Conservation (phyloP, 2,888 invertebrate species). For the Cryptophagus acutangulus region DNA sequence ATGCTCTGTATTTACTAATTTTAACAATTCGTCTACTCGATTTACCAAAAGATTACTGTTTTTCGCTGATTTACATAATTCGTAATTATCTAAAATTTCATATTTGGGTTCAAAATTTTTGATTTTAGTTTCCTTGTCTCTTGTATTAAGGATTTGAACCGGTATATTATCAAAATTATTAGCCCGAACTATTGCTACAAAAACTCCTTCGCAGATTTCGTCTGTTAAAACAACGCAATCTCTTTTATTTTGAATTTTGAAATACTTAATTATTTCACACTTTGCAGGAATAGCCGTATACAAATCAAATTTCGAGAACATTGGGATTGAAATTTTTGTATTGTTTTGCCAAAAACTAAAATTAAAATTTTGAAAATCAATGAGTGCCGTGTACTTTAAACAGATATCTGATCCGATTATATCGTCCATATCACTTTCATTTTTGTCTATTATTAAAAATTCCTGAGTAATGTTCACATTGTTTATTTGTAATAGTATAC, state of each 20-base stretch:
- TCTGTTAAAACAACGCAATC: slow-evolving; percentile 14
- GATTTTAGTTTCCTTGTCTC: slow-evolving; percentile 12
- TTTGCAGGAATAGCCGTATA: slow-evolving; percentile 13
- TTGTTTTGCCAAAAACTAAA: slow-evolving; percentile 10
- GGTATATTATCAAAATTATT: slow-evolving; percentile 10
- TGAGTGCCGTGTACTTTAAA: not conserved
- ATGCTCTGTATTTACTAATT: slow-evolving; percentile 15
- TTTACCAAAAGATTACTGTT: slow-evolving; percentile 10
- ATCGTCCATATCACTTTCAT: slow-evolving; percentile 11
- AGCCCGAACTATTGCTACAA: not conserved
- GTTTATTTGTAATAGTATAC: slow-evolving; percentile 12
- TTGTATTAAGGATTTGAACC: slow-evolving; percentile 15
- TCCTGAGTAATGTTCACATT: slow-evolving; percentile 10
- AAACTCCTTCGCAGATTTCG: not conserved
- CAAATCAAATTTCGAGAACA: slow-evolving; percentile 11
- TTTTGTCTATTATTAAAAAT: slow-evolving; percentile 12
- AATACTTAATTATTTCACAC: slow-evolving; percentile 19
- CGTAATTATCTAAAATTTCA: slow-evolving; percentile 3
- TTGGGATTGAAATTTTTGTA: slow-evolving; percentile 5
- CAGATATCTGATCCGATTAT: slow-evolving; percentile 15
- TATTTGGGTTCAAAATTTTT: slow-evolving; percentile 20
- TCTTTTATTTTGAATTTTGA: slow-evolving; percentile 6
- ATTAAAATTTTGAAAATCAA: slow-evolving; percentile 10
- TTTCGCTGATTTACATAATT: slow-evolving; percentile 5
- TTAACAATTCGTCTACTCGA: slow-evolving; percentile 16